Base-by-base conservation (phyloP, 1,140 invertebrate species). In the Brevipalpus yothersi region DNA sequence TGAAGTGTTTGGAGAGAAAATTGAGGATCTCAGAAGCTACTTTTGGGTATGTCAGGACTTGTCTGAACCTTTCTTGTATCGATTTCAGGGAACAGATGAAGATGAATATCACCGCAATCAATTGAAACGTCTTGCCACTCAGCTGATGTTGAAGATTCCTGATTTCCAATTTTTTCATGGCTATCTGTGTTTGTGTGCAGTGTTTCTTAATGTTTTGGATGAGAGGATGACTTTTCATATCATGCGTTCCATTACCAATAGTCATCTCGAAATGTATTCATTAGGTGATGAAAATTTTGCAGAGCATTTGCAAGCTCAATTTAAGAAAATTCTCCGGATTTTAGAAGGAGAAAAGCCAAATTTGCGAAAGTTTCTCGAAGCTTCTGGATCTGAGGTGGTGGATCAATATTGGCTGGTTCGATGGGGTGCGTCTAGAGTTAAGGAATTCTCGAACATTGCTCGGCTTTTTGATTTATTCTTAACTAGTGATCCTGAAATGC, bases 361-460 rank as follows among this genome's bases (percentile, higher is more conserved):
- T 45, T 74, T 94, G 0, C 77, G 80, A 61, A 75, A 84, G 59
- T 87, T 82, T 70, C 72, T 94, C 65, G 79, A 85, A 67, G 80
- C 77, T 64, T 84, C 89, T 54, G 80, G 82, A 67, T 80, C 94
- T 45, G 92, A 92, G 58, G 91, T 87, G 15, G 83, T 96, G 70
- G 97, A 96, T 74, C 87, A 97, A 49, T 89, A 89, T n/a, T 97
- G 94, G 84, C 84, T 89, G 66, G 80, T 97, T 62, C 97, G 93
- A 5, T 97, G 94, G 94, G 97, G 92, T 72, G 89, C 90, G n/a
- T 92, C 97, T 74, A 89, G 86, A 56, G 77, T 95, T 51, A 83
- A 84, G 65, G 82, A 88, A 64, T 87, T 92, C 69, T 74, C 81
- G 63, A 80, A 86, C 70, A 83, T 97, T 55, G 82, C 94, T 12